Evolutionary conservation across 2,888 invertebrate genomes (phyloP).

Genomic region (Mesorhabditis spiculigera): DNA sequence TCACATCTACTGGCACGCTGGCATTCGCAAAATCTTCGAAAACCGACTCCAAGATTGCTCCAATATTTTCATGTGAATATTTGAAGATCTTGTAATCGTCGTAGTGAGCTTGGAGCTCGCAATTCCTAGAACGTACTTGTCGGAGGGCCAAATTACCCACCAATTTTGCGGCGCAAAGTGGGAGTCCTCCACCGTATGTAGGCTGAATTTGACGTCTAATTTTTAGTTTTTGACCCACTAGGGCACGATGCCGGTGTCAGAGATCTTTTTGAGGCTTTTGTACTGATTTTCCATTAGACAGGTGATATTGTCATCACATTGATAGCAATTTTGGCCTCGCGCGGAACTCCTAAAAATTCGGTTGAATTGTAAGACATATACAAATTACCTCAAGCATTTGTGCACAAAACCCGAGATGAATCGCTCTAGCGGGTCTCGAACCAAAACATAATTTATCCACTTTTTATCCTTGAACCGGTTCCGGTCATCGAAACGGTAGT

Average conservation of each 20-base stretch:
- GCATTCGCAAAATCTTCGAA: neutral
- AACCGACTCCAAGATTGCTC: neutral
- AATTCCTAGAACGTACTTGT: neutral
- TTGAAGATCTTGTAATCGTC: neutral
- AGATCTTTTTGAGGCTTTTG: neutral
- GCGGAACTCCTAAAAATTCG: neutral
- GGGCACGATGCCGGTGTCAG: neutral
- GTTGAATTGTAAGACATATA: neutral
- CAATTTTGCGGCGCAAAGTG: neutral
- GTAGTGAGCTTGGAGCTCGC: constrained; percentile 1
- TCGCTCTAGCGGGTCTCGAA: neutral
- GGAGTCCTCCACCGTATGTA: neutral
- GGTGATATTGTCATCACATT: neutral
- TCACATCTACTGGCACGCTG: neutral
- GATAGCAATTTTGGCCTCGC: neutral
- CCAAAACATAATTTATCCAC: neutral
- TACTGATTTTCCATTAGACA: constrained; percentile 1
- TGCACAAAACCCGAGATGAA: neutral
- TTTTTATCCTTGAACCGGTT: neutral
- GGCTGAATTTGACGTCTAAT: neutral
- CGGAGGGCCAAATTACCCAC: neutral
- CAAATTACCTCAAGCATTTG: neutral
- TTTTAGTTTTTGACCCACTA: neutral
- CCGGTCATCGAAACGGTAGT: neutral
- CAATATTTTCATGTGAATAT: neutral